These are phyloP conservation scores for Bos indicus DNA, from an alignment of 2,113 vertebrate species.

Conservation along the genomic window DNA sequence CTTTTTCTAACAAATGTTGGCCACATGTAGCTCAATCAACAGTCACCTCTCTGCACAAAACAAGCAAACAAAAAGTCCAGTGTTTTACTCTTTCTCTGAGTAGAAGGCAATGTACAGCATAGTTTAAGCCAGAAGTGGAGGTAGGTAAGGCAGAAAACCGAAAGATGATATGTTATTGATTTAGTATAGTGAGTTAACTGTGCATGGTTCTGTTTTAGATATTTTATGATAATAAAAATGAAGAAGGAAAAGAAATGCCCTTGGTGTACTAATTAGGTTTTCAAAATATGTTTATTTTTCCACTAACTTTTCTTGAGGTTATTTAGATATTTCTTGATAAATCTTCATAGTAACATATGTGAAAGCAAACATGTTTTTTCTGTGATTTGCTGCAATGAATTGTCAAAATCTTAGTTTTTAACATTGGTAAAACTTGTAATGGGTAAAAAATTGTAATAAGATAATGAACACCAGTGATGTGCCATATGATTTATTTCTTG, in stretches of 20 bases:
- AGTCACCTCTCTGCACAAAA: neutral
- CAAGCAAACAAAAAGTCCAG: neutral
- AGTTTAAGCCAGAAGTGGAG: neutral
- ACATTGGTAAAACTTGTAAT: neutral
- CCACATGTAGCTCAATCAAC: neutral
- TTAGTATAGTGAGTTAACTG: neutral
- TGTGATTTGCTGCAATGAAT: neutral
- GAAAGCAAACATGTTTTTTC: neutral
- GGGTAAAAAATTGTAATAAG: neutral
- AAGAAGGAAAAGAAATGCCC: neutral
- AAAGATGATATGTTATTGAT: neutral
- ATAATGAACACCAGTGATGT: neutral
- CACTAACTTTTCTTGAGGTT: neutral
- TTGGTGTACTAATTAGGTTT: neutral
- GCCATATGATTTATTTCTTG: neutral
- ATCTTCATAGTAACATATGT: neutral
- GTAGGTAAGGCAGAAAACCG: neutral
- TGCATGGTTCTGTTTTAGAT: neutral
- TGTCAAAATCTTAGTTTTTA: neutral
- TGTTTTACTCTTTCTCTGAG: neutral
- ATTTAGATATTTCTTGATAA: conserved; percentile 37
- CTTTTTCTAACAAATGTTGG: neutral
- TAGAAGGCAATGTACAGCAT: neutral
- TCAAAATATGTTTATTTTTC: conserved; percentile 23
- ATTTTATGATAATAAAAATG: neutral